Evolutionary conservation across 2,113 vertebrate species (phyloP), one percentile per base, ranked within the genome.

Genomic region (Misgurnus mizolepis): DNA sequence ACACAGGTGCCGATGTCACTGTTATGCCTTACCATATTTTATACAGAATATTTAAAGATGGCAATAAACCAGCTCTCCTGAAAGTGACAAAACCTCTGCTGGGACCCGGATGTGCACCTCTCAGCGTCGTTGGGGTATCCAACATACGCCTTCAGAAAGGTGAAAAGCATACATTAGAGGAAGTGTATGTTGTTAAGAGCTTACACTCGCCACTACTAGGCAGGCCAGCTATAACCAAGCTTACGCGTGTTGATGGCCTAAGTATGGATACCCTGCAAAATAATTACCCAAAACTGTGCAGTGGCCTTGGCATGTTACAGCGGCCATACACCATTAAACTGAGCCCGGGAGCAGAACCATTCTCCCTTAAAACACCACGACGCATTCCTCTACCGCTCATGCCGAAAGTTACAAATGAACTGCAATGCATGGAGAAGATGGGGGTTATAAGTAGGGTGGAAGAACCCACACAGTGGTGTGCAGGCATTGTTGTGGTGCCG

Each of bases 401-500:
- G 58, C 58, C 58, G 7, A 61, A 61, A 61, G 58, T 61, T 22
- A 27, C 27, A 22, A 61, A 61, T 61, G 18, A 61, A 22, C 58
- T 27, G 6, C 58, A 27, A 61, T 4, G 18, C 66, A 68, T 47
- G 17, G 17, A 68, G 40, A 6, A 4, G 1, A 4, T 69, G n/a
- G n/a, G 9, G 17, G 41, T n/a, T 9, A 4, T 61, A 22, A 61
- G 60, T n/a, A 60, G n/a, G n/a, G n/a, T 61, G 7, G 66, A 69
- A 22, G 45, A 69, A 27, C 18, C n/a, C 8, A 22, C 11, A 64
- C 15, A 64, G n/a, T 64, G 61, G 61, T 64, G 61, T 9, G 18
- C 60, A 62, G 60, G 41, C 67, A 68, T 68, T 17, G 67, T 68
- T 4, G 17, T 61, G 4, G 72, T 84, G 9, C 78, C 67, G 2